Evolutionary conservation across 2,113 vertebrate species (phyloP).

Genomic region (Campylomormyrus tamandua): DNA sequence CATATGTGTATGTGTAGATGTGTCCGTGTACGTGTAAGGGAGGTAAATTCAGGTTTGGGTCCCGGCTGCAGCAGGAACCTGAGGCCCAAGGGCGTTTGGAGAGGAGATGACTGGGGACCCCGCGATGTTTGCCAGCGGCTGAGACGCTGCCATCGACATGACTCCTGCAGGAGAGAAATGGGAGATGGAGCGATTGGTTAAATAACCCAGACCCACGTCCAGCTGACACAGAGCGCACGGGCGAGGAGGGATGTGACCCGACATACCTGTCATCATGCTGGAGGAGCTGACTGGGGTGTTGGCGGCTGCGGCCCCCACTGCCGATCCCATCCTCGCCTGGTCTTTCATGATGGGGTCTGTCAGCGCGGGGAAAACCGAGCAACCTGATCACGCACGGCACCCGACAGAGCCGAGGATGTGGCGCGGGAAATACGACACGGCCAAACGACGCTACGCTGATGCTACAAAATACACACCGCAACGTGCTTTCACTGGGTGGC

Average conservation of each 20-base stretch:
- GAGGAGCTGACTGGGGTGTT: slow-evolving; percentile 75
- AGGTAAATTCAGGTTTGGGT: slow-evolving; percentile 64
- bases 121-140: slow-evolving; percentile 69
- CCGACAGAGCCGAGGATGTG: neutral
- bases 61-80: slow-evolving; percentile 65
- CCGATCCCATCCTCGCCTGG: slow-evolving; percentile 63
- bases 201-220: neutral
- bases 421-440: neutral
- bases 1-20: neutral
- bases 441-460: neutral
- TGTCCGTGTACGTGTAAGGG: neutral
- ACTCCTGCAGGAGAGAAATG: slow-evolving; percentile 53
- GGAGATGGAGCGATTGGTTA: slow-evolving; percentile 4
- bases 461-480: neutral
- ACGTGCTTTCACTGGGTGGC: neutral
- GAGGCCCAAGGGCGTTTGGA: slow-evolving; percentile 68
- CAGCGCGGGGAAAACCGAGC: slow-evolving; percentile 1
- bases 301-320: slow-evolving; percentile 59
- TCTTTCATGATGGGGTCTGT: slow-evolving; percentile 73
- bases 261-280: slow-evolving; percentile 73
- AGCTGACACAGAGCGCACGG: slow-evolving; percentile 22
- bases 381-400: neutral
- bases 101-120: slow-evolving; percentile 73
- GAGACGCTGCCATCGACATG: slow-evolving; percentile 66
- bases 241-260: neutral